A percentile compares a stretch with the other conserved stretches of the same genome.
Evolutionary conservation across 2,113 vertebrate genomes (phyloP).

Genomic region (Callopanchax toddi): DNA sequence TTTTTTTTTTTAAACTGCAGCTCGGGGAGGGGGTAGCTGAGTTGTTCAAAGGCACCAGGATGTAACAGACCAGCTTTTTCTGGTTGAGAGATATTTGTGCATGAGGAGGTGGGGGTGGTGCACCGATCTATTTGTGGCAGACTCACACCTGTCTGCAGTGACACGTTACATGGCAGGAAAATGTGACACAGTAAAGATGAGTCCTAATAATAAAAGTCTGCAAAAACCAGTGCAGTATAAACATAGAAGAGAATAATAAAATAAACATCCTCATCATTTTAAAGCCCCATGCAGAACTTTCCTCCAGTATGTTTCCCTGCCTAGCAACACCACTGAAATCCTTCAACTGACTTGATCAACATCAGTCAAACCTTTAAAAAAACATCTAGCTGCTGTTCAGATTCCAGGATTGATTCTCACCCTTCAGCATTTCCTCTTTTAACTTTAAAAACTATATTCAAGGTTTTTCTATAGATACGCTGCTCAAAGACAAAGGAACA

Average conservation of each 20-base stretch:
- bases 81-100: background rate
- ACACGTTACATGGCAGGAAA: constrained; percentile 10
- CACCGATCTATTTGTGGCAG: constrained; percentile 60
- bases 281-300: constrained; percentile 17
- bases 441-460: too few species aligned
- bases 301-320: background rate
- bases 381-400: background rate
- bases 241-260: too few species aligned
- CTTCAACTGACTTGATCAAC: constrained; percentile 18
- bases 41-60: constrained; percentile 41
- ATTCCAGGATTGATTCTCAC: too few species aligned
- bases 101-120: background rate
- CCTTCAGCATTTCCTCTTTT: too few species aligned
- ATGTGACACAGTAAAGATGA: constrained; percentile 5
- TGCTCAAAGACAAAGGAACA: too few species aligned
- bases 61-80: constrained; percentile 33
- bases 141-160: constrained; percentile 58
- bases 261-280: constrained; percentile 1
- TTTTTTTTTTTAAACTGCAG: constrained; percentile 2
- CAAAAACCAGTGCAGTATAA: too few species aligned
- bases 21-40: background rate
- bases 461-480: too few species aligned
- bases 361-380: constrained; percentile 22
- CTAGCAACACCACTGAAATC: constrained; percentile 37
- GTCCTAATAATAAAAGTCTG: too few species aligned